Evolutionary conservation across 2,888 invertebrate genomes (phyloP).

Genomic region (Drosophila cognata): DNA sequence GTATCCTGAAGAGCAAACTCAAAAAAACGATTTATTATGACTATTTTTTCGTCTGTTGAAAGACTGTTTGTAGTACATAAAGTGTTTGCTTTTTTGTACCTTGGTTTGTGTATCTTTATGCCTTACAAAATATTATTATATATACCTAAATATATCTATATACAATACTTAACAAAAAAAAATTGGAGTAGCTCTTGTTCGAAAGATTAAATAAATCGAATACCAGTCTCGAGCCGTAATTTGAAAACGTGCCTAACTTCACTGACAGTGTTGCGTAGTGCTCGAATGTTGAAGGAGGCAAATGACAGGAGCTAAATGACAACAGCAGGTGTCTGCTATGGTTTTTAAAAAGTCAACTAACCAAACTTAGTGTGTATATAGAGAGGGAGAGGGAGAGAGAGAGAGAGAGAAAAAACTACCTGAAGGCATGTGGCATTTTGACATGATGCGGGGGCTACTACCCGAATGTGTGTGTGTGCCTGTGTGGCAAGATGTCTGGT

Average conservation of each 20-base stretch:
- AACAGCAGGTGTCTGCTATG: constrained; percentile 45
- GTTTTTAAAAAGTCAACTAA: constrained; percentile 60
- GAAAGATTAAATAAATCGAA: background rate
- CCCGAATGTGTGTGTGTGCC: background rate
- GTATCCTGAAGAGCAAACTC: background rate
- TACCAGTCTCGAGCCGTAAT: background rate
- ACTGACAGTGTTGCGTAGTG: constrained; percentile 25
- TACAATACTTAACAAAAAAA: background rate
- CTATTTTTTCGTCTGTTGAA: background rate
- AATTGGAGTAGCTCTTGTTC: background rate
- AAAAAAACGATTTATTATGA: background rate
- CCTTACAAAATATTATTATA: background rate
- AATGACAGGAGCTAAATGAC: constrained; percentile 34
- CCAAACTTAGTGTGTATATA: constrained; percentile 23
- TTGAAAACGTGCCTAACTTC: background rate
- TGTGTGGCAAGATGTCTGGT: constrained; percentile 6
- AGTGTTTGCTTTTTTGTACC: background rate
- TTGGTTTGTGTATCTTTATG: background rate
- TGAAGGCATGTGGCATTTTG: constrained; percentile 52
- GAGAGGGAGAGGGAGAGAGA: constrained; percentile 3
- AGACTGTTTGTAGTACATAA: background rate
- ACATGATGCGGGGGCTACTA: constrained; percentile 16
- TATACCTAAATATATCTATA: too few species aligned
- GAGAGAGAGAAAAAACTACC: constrained; percentile 46
- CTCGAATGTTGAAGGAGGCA: constrained; percentile 40